Base-by-base conservation (phyloP, 2,113 vertebrate species). In the Tympanuchus pallidicinctus region DNA sequence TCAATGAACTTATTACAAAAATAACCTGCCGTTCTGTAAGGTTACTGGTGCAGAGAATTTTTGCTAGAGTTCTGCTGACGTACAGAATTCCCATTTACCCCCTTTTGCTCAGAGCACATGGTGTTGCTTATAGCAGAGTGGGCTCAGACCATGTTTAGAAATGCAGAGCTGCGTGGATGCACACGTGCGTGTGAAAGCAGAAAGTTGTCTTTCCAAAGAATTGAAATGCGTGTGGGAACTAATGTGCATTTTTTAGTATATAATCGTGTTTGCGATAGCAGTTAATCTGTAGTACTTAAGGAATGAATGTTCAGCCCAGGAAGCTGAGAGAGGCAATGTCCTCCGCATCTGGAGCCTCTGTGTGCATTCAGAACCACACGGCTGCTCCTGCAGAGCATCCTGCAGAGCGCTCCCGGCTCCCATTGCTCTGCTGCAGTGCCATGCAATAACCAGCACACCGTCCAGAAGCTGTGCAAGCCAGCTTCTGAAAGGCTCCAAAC, bases 1-100 rank as follows among this genome's bases (percentile, higher is more conserved):
- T 73, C 76, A 85, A 36, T 94, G 86, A 90, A 56, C 54, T 95
- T 77, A 24, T 66, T 69, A 11, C 60, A 80, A 93, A 96, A 90
- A 81, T 70, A 94, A 85, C 88, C 50, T 91, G 30, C 76, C 8
- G 0, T 56, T 90, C 88, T 93, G 5, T 57, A 52, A 78, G 63
- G 71, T 82, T 83, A 42, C 73, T 40, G 60, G 50, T 77, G 74
- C 67, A n/a, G 80, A 71, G 80, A 66, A 16, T 88, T 92, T 93
- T 91, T 11, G 2, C 30, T 30, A 50, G 45, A 85, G 15, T 47
- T 90, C 45, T 56, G 16, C 64, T 56, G 27, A 28, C 76, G 90
- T 80, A 14, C 66, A 25, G 56, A 66, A 32, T 79, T 86, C 43
- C 20, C 65, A 94, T 88, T 88, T 76, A 61, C 72, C 47, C 40